Conservation (phyloP, 2,113 vertebrate genomes). For the Chionis minor region DNA sequence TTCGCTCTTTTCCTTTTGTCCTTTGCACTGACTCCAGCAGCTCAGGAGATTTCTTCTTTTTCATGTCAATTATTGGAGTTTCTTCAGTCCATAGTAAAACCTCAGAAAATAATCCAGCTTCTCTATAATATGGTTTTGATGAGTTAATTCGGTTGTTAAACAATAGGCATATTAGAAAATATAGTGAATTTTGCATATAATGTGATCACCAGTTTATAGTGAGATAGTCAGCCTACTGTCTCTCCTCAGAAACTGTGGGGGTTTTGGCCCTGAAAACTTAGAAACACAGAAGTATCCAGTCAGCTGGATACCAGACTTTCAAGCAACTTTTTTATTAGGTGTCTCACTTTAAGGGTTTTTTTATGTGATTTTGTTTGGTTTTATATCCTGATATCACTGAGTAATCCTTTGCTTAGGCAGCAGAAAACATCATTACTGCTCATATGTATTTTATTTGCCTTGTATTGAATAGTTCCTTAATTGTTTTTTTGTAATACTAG, state of each 20-base stretch:
- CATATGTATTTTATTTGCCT: background rate
- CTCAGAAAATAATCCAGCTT: background rate
- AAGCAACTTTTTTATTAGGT: background rate
- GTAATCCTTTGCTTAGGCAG: background rate
- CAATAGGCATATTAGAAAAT: background rate
- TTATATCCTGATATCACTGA: background rate
- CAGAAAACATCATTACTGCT: background rate
- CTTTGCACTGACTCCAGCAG: background rate
- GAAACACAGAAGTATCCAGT: background rate
- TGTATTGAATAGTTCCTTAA: background rate
- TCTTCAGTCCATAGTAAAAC: background rate
- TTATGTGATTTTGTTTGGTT: background rate
- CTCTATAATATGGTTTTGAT: background rate
- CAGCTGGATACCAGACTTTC: background rate
- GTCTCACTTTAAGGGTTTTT: background rate
- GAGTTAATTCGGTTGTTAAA: background rate
- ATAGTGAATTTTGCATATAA: background rate
- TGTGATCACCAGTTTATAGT: background rate
- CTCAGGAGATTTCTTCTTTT: background rate
- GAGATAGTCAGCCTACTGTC: background rate
- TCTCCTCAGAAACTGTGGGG: background rate
- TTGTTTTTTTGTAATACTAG: background rate
- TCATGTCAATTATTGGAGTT: background rate
- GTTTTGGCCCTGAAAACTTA: background rate
- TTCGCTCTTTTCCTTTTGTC: background rate